Evolutionary conservation across 2,888 invertebrate genomes (phyloP).

Genomic region (Spilosoma lubricipeda): DNA sequence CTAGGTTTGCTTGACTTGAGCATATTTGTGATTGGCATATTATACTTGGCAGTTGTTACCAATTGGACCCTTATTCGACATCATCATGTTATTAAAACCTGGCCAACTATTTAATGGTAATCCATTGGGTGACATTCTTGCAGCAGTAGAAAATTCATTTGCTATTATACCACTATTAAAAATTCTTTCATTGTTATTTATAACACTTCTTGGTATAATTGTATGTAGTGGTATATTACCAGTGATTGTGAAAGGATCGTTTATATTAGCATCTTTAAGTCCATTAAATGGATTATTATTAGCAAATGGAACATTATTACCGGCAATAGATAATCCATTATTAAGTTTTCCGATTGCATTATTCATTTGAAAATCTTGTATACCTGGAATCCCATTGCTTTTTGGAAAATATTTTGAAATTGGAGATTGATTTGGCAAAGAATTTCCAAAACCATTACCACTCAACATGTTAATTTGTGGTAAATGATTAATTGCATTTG

Average conservation of each 20-base stretch:
- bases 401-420: conserved; percentile 5
- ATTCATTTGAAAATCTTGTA: conserved; percentile 6
- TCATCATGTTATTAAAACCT: background rate
- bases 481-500: background rate
- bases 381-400: conserved; percentile 4
- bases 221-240: background rate
- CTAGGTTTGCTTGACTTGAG: background rate
- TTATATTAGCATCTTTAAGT: conserved; percentile 23
- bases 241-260: conserved; percentile 15
- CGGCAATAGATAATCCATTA: background rate
- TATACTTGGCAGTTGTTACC: background rate
- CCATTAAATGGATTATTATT: conserved; percentile 12
- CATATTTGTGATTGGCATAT: conserved; percentile 8
- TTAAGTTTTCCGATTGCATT: background rate
- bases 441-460: conserved; percentile 1
- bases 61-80: background rate
- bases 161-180: background rate
- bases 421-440: conserved; percentile 13
- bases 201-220: background rate
- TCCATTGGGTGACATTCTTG: background rate
- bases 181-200: background rate
- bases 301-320: conserved; percentile 22
- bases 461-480: background rate
- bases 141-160: background rate
- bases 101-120: background rate